phyloP scores from a whole-genome alignment of 2,113 vertebrate species.

The Psittacula cyanocephala region DNA sequence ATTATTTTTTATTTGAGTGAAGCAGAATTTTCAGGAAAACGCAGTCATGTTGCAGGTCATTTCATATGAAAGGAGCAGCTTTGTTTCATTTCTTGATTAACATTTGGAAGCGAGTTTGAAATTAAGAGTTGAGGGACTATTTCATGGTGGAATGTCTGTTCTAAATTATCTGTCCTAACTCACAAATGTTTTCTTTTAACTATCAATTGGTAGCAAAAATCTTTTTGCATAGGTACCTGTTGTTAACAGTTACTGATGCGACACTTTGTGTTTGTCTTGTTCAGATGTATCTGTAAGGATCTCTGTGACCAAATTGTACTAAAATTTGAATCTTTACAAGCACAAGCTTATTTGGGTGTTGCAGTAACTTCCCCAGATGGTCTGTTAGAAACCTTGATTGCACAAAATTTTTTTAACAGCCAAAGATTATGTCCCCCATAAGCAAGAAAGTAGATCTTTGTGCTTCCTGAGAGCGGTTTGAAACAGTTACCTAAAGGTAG shows the following conservation, averaged over 20 bases:
- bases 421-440: neutral
- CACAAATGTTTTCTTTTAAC: neutral
- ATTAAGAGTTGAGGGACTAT: neutral
- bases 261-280: neutral
- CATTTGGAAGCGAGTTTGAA: neutral
- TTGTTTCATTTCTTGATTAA: neutral
- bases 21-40: neutral
- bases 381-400: neutral
- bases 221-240: neutral
- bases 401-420: neutral
- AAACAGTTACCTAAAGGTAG: neutral
- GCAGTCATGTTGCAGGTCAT: neutral
- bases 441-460: neutral
- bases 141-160: neutral
- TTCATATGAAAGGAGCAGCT: neutral
- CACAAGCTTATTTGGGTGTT: neutral
- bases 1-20: neutral
- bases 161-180: neutral
- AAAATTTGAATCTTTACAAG: neutral
- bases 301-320: neutral
- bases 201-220: neutral
- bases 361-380: neutral
- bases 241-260: neutral
- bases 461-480: constrained; percentile 11
- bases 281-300: neutral